These are phyloP conservation scores for Periphyllus acericola DNA, from an alignment of 2,888 invertebrate genomes.

Conservation along the genomic window DNA sequence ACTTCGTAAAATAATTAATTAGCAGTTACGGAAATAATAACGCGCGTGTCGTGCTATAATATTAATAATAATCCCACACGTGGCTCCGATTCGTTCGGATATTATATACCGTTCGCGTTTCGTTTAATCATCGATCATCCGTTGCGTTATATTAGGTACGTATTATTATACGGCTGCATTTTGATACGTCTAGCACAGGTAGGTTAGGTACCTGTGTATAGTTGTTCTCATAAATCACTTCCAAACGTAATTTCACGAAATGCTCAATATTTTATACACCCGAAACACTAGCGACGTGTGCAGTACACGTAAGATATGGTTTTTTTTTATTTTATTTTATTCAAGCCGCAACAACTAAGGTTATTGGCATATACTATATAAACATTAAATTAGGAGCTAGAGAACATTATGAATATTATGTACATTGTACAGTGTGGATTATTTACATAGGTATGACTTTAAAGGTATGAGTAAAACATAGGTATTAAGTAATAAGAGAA, in stretches of 20 bases:
- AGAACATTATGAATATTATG: too few species aligned
- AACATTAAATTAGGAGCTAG: too few species aligned
- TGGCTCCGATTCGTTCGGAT: background rate
- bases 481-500: too few species aligned
- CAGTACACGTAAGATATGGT: too few species aligned
- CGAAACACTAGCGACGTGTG: background rate
- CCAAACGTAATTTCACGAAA: slow-evolving; percentile 20
- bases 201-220: background rate
- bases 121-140: slow-evolving; percentile 41
- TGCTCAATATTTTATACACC: slow-evolving; percentile 5
- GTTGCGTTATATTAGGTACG: background rate
- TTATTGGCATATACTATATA: too few species aligned
- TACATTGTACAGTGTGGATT: too few species aligned
- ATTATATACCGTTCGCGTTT: slow-evolving; percentile 1
- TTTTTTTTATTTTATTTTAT: too few species aligned
- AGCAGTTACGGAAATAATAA: background rate
- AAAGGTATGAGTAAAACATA: too few species aligned
- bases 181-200: background rate
- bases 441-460: too few species aligned
- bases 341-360: too few species aligned
- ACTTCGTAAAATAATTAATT: background rate
- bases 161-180: background rate
- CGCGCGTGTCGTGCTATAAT: background rate
- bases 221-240: slow-evolving; percentile 53
- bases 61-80: slow-evolving; percentile 28